Evolutionary conservation across 2,797 vertebrate genomes (phyloP), one percentile per base, ranked within the genome.

Genomic region (Gambelia wislizenii): DNA sequence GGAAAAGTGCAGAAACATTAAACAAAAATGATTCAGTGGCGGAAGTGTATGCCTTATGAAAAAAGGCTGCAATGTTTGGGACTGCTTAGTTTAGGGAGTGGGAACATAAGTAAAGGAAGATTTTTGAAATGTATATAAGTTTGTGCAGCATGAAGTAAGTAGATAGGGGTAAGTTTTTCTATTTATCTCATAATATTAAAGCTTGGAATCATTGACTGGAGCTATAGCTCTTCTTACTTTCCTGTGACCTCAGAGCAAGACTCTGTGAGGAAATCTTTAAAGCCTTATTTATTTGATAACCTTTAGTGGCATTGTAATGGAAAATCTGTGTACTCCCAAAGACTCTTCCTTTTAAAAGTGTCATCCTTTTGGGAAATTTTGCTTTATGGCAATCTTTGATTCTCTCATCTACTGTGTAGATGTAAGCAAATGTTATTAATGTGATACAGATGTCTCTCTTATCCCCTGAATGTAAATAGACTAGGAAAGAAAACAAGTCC

Each of bases 301-400:
- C 64, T 92, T 81, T 42, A 77, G 5, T 0, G 0, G 54, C 54
- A 78, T 85, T 16, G 36, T 7, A 49, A 30, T 87, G 7, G 64
- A 91, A 93, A 89, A 89, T 59, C 56, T 59, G 70, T 86, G 83
- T 88, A 36, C 88, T 93, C 1, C 54, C 93, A 2, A 74, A 85
- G 4, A 79, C 83, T 59, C 2, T 9, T 87, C 81, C 39, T 22
- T 89, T 91, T 87, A 83, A 93, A 90, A 86, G 10, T 30, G 61
- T 77, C 8, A 36, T 80, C 2, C 69, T 16, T 87, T 69, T 85
- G 81, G 30, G 85, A 86, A 89, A 70, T 78, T 44, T 85, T 85
- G 13, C 83, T 88, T 42, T 89, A 87, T 74, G 54, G 67, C 1
- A 72, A 81, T 1, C 18, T 42, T 84, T 87, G 83, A 6, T 8